Base-by-base conservation (phyloP, 2,113 vertebrate species). In the Synchiropus splendidus region DNA sequence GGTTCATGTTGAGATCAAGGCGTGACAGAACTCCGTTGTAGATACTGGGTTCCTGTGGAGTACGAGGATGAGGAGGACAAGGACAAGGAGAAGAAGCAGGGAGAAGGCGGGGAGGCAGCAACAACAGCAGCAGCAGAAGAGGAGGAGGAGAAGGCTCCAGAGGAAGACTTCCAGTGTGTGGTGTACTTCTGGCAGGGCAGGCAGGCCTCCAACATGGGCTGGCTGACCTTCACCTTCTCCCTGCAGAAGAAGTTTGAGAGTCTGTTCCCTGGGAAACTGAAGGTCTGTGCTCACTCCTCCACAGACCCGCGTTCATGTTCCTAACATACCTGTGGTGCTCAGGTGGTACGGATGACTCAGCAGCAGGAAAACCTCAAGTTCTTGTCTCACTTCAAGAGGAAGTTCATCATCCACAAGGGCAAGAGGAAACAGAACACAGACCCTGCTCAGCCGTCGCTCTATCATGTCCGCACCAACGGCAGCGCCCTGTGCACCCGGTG, bases 111-210 rank as follows among this genome's bases (percentile, higher is more conserved):
- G 18, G 39, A n/a, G 30, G 61, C 45, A 33, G 30, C 60, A 54
- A 18, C 70, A 64, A 39, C 61, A 31, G 76, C 52, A 11, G 79
- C 62, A 2, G 84, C 70, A 5, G 86, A 79, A 0, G 89, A 89
- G 0, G 87, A 85, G 0, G 92, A 94, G 33, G 92, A 93, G 53
- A 92, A 89, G 61, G 91, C 91, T 79, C 82, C 91, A 0, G 95
- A 98, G 77, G 95, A 99, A 64, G 95, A 98, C 60, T 97, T 98
- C 77, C 94, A 99, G 82, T 99, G 95, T 55, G 86, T 92, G 0
- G 94, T 99, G 36, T 99, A 99, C 75, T 99, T 99, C 86, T 99
- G 95, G 95, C 95, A 99, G 79, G 95, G 94, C 75, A 77, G 93
- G 0, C 90, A 98, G 60, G 94, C 95, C 54, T 97, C 95, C 79